A percentile compares a stretch with the other conserved stretches of the same genome.
phyloP scores from a whole-genome alignment of 2,113 vertebrate species.

The Tonatia bakeri region DNA sequence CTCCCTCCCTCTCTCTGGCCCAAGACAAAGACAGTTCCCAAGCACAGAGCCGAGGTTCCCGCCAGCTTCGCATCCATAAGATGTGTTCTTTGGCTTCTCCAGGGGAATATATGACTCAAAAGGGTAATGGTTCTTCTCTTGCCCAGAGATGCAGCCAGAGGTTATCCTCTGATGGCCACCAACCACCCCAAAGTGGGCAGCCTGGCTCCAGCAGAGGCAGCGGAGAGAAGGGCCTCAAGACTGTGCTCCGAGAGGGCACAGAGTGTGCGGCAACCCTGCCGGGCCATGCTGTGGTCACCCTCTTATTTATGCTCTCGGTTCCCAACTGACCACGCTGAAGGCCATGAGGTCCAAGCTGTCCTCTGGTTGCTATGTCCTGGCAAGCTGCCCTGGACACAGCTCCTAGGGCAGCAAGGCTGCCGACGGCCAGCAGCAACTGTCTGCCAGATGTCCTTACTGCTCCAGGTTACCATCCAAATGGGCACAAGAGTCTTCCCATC shows the following conservation, averaged over 20 bases:
- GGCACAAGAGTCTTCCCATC: constrained; percentile 19
- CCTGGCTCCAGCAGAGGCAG: not conserved
- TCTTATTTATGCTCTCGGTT: not conserved
- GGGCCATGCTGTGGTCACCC: not conserved
- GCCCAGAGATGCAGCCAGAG: not conserved
- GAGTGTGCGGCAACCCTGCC: not conserved
- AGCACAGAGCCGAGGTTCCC: not conserved
- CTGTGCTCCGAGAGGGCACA: not conserved
- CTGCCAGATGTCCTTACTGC: not conserved
- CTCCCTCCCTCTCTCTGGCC: not conserved
- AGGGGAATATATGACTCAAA: not conserved
- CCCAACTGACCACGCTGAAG: not conserved
- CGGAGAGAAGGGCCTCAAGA: not conserved
- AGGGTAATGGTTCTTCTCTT: not conserved
- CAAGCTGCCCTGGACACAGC: not conserved
- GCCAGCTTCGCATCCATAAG: not conserved
- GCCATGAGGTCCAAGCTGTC: not conserved
- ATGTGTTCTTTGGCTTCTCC: not conserved
- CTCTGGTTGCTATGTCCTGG: not conserved
- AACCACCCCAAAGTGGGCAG: not conserved
- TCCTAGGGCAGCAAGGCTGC: not conserved
- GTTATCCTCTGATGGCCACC: not conserved
- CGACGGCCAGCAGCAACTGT: constrained; percentile 12
- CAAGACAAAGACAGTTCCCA: not conserved
- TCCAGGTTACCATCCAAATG: not conserved